A percentile compares a stretch with the other conserved stretches of the same genome.
phyloP scores from a whole-genome alignment of 2,113 vertebrate genomes.

The Poeciliopsis occidentalis region DNA sequence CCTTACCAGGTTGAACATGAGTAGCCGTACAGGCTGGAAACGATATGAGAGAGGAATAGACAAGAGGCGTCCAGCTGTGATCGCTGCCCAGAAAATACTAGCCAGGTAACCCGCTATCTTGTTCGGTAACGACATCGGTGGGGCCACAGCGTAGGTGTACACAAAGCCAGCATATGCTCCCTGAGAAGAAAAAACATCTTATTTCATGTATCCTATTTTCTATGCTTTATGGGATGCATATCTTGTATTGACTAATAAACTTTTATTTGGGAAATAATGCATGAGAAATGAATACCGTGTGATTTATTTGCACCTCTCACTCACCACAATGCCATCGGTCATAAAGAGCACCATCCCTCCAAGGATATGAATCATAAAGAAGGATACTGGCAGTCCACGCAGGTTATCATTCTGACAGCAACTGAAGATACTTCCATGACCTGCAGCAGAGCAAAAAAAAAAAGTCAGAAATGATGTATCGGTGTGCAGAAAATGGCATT shows the following conservation, averaged over 20 bases:
- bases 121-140: slow-evolving; percentile 83
- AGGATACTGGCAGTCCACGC: slow-evolving; percentile 85
- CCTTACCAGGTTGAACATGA: slow-evolving; percentile 91
- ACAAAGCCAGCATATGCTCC: slow-evolving; percentile 92
- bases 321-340: slow-evolving; percentile 95
- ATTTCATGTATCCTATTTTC: not conserved
- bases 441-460: slow-evolving; percentile 64
- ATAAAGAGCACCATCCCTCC: slow-evolving; percentile 95
- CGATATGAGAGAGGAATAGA: slow-evolving; percentile 91
- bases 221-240: slow-evolving; percentile 13
- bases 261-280: slow-evolving; percentile 12
- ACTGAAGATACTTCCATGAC: slow-evolving; percentile 83
- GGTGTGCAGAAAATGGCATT: slow-evolving; percentile 15
- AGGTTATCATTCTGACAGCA: slow-evolving; percentile 90
- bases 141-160: slow-evolving; percentile 90
- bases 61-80: slow-evolving; percentile 90
- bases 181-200: slow-evolving; percentile 69
- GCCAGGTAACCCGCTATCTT: slow-evolving; percentile 91
- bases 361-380: slow-evolving; percentile 90
- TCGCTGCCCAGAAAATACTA: slow-evolving; percentile 95
- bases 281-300: slow-evolving; percentile 8
- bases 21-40: slow-evolving; percentile 87
- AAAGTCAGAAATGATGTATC: slow-evolving; percentile 34
- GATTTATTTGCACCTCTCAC: slow-evolving; percentile 56
- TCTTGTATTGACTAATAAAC: slow-evolving; percentile 11